A percentile compares a stretch with the other conserved stretches of the same genome.
Conservation (phyloP, 2,797 vertebrate species). For the Muraenolepis orangiensis region DNA sequence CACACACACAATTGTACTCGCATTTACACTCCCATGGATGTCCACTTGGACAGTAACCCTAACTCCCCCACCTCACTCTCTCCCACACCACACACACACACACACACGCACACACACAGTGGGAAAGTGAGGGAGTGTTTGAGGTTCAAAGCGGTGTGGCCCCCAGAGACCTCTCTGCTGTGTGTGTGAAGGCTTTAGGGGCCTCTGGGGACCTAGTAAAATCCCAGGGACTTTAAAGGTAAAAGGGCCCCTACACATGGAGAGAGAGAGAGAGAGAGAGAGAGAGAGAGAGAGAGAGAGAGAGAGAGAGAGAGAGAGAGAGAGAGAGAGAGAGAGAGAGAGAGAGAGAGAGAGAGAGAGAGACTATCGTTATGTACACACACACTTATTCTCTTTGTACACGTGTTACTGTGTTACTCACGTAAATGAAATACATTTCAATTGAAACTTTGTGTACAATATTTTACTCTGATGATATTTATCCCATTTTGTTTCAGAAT, state of each 20-base stretch:
- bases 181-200: slow-evolving; percentile 61
- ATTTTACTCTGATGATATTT: background rate
- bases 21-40: background rate
- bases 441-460: background rate
- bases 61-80: slow-evolving; percentile 11
- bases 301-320: background rate
- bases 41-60: background rate
- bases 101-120: slow-evolving; percentile 12
- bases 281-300: background rate
- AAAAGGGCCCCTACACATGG: slow-evolving; percentile 11
- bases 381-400: background rate
- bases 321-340: background rate
- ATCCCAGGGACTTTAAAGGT: slow-evolving; percentile 52
- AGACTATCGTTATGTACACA: background rate
- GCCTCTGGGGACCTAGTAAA: slow-evolving; percentile 50
- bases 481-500: too few species aligned
- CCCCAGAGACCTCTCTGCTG: slow-evolving; percentile 59
- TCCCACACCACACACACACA: slow-evolving; percentile 13
- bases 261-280: background rate
- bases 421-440: background rate
- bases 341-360: background rate
- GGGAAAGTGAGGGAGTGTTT: slow-evolving; percentile 28
- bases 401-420: background rate
- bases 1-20: background rate
- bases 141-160: slow-evolving; percentile 49